A percentile compares a stretch with the other conserved stretches of the same genome.
phyloP scores from a whole-genome alignment of 2,797 vertebrate species.

The Scyliorhinus canicula region DNA sequence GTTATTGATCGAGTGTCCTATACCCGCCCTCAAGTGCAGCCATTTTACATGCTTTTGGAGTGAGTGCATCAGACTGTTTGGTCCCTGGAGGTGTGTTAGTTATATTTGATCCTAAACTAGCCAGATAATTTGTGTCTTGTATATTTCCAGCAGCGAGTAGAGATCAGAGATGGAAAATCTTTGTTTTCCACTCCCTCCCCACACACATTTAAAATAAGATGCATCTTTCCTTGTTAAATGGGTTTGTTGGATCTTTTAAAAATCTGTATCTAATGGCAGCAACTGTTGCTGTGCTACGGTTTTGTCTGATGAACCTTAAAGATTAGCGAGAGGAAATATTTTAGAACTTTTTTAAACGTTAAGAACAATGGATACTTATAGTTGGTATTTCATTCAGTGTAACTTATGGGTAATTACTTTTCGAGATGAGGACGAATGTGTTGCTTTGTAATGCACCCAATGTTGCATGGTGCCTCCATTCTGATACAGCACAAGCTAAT shows the following conservation, averaged over 20 bases:
- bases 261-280: background rate
- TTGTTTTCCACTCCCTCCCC: background rate
- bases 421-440: background rate
- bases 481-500: background rate
- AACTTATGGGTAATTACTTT: background rate
- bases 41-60: background rate
- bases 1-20: background rate
- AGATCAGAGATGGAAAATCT: background rate
- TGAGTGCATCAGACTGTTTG: background rate
- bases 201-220: too few species aligned
- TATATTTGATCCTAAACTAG: background rate
- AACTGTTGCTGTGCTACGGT: background rate
- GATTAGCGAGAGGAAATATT: background rate
- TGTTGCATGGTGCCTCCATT: too few species aligned
- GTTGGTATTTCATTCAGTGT: background rate
- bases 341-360: background rate
- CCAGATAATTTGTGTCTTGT: background rate
- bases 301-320: background rate
- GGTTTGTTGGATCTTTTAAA: background rate
- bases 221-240: background rate
- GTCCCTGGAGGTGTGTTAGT: background rate
- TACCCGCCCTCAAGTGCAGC: background rate
- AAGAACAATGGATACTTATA: background rate
- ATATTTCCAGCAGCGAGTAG: background rate
- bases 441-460: background rate